phyloP scores from a whole-genome alignment of 2,113 vertebrate species.

The Gopherus flavomarginatus region DNA sequence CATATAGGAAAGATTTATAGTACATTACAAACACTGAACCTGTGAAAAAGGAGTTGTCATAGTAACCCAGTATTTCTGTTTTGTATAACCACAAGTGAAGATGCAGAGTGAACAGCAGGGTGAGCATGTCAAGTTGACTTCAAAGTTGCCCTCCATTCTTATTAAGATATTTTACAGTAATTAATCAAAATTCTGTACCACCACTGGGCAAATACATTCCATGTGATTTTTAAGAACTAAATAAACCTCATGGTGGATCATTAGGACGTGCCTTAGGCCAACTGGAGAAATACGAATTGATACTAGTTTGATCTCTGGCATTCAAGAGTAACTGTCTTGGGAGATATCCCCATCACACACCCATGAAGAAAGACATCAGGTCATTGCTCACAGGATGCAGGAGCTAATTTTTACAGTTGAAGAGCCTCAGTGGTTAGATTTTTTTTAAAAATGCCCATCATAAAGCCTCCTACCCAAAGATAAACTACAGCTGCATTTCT shows the following conservation, averaged over 20 bases:
- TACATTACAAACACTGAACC: slow-evolving; percentile 48
- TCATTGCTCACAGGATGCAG: neutral
- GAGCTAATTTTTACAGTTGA: neutral
- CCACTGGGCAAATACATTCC: neutral
- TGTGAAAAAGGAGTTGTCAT: slow-evolving; percentile 67
- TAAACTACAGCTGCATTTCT: neutral
- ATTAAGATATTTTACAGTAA: slow-evolving; percentile 7
- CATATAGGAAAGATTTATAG: slow-evolving; percentile 62
- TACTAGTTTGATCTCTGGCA: fast-evolving
- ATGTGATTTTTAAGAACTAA: neutral
- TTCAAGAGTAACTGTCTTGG: neutral
- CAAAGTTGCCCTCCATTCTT: slow-evolving; percentile 25
- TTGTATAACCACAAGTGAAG: slow-evolving; percentile 37
- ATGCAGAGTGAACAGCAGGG: slow-evolving; percentile 15
- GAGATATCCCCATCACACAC: neutral
- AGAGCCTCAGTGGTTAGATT: neutral
- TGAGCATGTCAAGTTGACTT: slow-evolving; percentile 28
- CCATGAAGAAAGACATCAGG: neutral
- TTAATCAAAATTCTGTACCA: slow-evolving; percentile 9
- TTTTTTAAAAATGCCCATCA: neutral
- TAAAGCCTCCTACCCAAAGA: neutral
- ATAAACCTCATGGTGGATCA: neutral
- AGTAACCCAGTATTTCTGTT: slow-evolving; percentile 67
- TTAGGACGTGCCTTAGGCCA: neutral
- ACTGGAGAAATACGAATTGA: neutral